Evolutionary conservation across 2,797 vertebrate species (phyloP), one percentile per base, ranked within the genome.

Genomic region (Melanotaenia boesemani): DNA sequence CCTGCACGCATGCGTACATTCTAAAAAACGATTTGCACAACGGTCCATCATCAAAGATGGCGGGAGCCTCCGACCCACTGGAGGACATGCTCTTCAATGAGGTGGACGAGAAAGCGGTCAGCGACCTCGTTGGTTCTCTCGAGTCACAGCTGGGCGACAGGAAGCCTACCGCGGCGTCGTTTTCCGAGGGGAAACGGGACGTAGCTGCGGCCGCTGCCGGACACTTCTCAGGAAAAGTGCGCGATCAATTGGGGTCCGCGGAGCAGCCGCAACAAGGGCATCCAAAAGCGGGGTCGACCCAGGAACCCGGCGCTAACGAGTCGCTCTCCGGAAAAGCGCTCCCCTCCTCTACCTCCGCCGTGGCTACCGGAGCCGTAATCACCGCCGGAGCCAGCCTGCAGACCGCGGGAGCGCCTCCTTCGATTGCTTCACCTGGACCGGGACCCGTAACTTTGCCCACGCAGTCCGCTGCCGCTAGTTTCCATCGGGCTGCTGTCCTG

Each of bases 91-190:
- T 97, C 92, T 95, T 95, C 94, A 95, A 88, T 74, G 95, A 95
- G 93, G 95, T 96, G 92, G 96, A 96, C 70, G 95, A 96, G 90
- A 96, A 96, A 82, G 96, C 95, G 54, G 95, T 96, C 60, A 96
- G 95, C 89, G 95, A 96, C 87, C 75, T 97, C 74, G 95, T 96
- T 70, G 95, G 95, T 84, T 96, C 95, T 15, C 85, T 96, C 83
- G 95, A 96, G 86, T 96, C 95, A 20, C 95, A 96, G 84, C 93
- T 96, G 56, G 94, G 93, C 11, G 93, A 95, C 48, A 76, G 92
- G 52, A 92, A 92, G 77, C 74, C 86, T 64, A 74, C 93, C n/a
- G 80, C 75, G 22, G 92, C 87, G 22, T 30, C 88, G 5, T 89
- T 88, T 60, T 34, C 90, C 73, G 83, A 87, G 68, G 84, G 78